phyloP scores from a whole-genome alignment of 2,113 vertebrate species.

The Sigmodon hispidus region DNA sequence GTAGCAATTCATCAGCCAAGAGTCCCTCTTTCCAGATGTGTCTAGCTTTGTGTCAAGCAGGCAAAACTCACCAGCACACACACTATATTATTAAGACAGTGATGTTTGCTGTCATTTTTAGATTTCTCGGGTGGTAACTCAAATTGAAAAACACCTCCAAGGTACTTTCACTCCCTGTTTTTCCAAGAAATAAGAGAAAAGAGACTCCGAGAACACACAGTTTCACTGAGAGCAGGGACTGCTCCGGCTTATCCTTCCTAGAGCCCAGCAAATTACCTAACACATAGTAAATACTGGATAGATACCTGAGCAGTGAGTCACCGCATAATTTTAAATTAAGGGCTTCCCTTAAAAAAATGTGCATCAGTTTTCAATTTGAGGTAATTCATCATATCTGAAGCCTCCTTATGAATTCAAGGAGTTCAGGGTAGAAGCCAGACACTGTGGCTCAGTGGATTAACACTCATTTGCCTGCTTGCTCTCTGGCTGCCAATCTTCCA shows the following conservation, averaged over 20 bases:
- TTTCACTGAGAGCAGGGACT: neutral
- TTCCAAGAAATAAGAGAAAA: neutral
- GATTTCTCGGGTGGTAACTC: conserved; percentile 8
- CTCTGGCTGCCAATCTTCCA: neutral
- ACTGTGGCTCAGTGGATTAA: neutral
- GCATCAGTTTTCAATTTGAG: conserved; percentile 36
- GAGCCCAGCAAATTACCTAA: neutral
- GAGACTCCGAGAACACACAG: neutral
- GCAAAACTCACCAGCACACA: neutral
- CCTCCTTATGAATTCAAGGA: neutral
- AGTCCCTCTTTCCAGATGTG: neutral
- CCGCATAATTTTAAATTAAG: conserved; percentile 40
- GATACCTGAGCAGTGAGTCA: conserved; percentile 1
- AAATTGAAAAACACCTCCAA: neutral
- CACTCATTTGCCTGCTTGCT: neutral
- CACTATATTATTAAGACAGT: neutral
- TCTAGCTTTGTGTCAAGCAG: neutral
- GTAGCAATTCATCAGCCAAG: neutral
- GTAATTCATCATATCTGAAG: neutral
- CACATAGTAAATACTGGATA: neutral
- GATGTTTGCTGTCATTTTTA: conserved; percentile 23
- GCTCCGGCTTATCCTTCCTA: neutral
- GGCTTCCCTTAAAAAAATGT: neutral
- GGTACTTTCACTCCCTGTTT: neutral
- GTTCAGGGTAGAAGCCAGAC: neutral